These are phyloP conservation scores for Leontopithecus rosalia DNA, from an alignment of 2,797 vertebrate species.

Conservation along the genomic window DNA sequence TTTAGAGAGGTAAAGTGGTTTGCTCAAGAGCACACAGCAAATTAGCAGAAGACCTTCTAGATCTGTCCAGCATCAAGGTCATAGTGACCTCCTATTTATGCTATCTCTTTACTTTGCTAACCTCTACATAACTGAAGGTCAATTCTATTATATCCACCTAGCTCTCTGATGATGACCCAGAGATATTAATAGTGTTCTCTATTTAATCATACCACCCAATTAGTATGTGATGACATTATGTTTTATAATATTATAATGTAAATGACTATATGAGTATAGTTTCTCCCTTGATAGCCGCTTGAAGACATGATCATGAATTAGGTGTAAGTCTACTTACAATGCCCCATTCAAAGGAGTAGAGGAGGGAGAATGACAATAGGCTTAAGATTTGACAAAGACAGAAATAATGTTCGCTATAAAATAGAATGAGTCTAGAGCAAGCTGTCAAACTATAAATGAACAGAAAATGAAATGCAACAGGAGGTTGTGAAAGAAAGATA, in stretches of 20 bases:
- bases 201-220: neutral
- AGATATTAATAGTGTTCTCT: neutral
- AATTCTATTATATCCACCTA: neutral
- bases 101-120: neutral
- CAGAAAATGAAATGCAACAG: neutral
- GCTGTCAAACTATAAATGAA: neutral
- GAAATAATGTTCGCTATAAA: neutral
- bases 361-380: neutral
- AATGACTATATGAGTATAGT: neutral
- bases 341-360: neutral
- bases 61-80: neutral
- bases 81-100: neutral
- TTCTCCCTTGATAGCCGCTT: neutral
- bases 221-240: neutral
- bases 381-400: neutral
- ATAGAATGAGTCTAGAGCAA: neutral
- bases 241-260: neutral
- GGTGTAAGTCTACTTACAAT: neutral
- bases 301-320: neutral
- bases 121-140: neutral
- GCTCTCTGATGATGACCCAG: neutral
- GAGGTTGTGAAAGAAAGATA: neutral
- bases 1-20: neutral
- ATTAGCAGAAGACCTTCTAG: neutral
- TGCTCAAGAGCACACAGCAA: neutral